A percentile compares a stretch with the other conserved stretches of the same genome.
Evolutionary conservation across 2,888 invertebrate genomes (phyloP).

Genomic region (Quadroppia sp.): DNA sequence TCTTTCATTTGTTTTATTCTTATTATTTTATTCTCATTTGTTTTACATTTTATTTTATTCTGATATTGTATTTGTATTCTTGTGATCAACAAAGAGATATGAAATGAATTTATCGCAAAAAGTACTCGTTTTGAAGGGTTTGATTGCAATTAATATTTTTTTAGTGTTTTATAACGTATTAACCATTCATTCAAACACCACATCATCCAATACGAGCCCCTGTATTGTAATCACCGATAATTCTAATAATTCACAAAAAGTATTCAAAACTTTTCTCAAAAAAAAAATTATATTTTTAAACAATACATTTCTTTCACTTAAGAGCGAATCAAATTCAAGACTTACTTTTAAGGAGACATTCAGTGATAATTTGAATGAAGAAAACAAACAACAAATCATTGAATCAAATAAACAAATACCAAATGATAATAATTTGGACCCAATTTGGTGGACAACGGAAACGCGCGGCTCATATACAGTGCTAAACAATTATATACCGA

Average conservation of each 20-base stretch:
- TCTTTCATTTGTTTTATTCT: too few species aligned
- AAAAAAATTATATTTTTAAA: not conserved
- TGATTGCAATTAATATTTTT: constrained; percentile 47
- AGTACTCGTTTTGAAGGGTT: constrained; percentile 44
- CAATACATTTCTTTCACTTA: not conserved
- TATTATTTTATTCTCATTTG: too few species aligned
- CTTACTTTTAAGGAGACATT: too few species aligned
- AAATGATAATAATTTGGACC: not conserved
- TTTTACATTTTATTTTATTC: too few species aligned
- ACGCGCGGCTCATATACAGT: constrained; percentile 45
- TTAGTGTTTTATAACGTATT: constrained; percentile 47
- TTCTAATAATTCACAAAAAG: not conserved
- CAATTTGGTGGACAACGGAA: constrained; percentile 44
- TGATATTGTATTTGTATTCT: not conserved
- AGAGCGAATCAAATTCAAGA: constrained; percentile 13
- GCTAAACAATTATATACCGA: constrained; percentile 44
- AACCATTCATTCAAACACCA: constrained; percentile 43
- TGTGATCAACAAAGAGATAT: not conserved
- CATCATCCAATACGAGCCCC: constrained; percentile 34
- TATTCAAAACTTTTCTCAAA: not conserved
- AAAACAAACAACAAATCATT: not conserved
- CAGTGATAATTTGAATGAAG: not conserved
- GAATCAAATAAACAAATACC: constrained; percentile 28
- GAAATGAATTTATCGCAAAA: constrained; percentile 47
- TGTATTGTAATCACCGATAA: constrained; percentile 41